phyloP scores from a whole-genome alignment of 2,797 vertebrate species.

The Sebastiscus albofasciatus region DNA sequence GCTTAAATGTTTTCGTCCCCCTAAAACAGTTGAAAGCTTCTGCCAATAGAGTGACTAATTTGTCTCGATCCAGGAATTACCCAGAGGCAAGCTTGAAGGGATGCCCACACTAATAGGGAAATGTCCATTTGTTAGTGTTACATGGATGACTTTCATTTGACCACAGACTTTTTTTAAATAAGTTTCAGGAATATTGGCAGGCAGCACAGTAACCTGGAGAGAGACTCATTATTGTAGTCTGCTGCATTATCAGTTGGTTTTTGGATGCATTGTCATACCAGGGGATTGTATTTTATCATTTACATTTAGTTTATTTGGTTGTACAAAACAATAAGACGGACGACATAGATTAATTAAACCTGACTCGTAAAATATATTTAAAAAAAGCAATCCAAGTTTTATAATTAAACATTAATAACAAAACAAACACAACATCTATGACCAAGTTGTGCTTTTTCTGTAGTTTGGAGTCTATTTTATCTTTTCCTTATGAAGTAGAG shows the following conservation, averaged over 20 bases:
- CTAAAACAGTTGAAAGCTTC: neutral
- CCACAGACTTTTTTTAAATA: neutral
- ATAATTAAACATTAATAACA: neutral
- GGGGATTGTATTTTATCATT: neutral
- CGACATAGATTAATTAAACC: neutral
- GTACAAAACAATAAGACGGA: neutral
- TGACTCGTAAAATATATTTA: neutral
- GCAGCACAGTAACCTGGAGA: neutral
- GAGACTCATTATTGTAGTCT: neutral
- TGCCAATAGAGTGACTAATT: neutral
- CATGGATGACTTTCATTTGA: neutral
- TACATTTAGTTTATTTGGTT: neutral
- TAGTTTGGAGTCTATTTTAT: neutral
- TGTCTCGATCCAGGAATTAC: constrained; percentile 2
- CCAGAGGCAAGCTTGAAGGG: neutral
- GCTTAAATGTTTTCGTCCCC: neutral
- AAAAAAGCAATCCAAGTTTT: neutral
- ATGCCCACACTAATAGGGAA: neutral
- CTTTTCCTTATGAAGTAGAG: neutral
- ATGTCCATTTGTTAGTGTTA: neutral
- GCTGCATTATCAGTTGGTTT: neutral
- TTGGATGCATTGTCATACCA: neutral
- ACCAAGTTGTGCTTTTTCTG: neutral
- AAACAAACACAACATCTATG: neutral
- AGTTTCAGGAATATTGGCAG: neutral